Evolutionary conservation across 2,797 vertebrate genomes (phyloP).

Genomic region (Aratinga solstitialis): DNA sequence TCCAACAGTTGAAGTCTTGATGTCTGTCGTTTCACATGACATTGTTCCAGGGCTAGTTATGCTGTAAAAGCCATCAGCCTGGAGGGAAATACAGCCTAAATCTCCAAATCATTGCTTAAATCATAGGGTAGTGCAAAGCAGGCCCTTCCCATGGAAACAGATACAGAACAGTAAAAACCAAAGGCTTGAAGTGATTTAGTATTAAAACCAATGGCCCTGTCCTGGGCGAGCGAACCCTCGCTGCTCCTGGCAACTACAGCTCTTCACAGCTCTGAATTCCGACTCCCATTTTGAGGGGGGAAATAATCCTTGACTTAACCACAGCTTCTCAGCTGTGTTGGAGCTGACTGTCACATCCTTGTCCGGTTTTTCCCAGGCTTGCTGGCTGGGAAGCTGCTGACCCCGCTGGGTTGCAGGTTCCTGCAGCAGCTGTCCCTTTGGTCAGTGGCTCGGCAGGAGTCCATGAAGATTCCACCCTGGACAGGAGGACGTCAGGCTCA

Average conservation of each 20-base stretch:
- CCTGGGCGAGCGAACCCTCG: background rate
- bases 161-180: background rate
- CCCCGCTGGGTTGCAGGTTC: accelerated
- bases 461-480: accelerated
- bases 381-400: background rate
- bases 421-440: background rate
- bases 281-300: background rate
- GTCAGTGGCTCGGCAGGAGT: background rate
- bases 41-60: background rate
- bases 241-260: background rate
- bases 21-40: background rate
- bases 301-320: background rate
- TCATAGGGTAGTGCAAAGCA: slow-evolving; percentile 14
- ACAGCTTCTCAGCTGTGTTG: too few relatives aligned
- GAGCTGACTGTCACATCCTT: background rate
- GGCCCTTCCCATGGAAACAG: background rate
- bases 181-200: background rate
- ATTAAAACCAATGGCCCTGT: background rate
- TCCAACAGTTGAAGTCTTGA: slow-evolving; percentile 17
- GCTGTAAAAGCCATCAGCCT: slow-evolving; percentile 20
- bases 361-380: background rate
- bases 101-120: slow-evolving; percentile 42
- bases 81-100: slow-evolving; percentile 14
- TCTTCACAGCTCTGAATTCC: background rate
- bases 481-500: background rate